Conservation (phyloP, 2,113 vertebrate genomes). For the Syrrhaptes paradoxus region DNA sequence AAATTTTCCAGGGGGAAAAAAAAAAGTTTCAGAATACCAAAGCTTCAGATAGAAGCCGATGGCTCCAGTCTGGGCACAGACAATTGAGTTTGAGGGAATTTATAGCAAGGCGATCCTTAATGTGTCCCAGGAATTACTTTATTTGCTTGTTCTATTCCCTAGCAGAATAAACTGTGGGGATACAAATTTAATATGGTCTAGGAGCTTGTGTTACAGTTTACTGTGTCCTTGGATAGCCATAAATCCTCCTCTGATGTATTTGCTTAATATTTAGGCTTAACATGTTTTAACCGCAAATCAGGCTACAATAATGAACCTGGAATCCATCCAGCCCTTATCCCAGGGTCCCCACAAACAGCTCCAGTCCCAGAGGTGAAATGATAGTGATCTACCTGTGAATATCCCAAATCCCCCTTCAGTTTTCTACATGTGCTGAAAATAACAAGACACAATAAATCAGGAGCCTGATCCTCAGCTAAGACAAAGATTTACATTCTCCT, state of each 20-base stretch:
- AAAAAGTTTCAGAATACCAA: constrained; percentile 42
- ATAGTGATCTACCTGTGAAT: constrained; percentile 51
- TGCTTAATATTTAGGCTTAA: constrained; percentile 73
- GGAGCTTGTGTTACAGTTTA: constrained; percentile 70
- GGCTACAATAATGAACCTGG: constrained; percentile 61
- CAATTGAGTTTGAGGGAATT: constrained; percentile 73
- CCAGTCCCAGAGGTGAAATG: constrained; percentile 23
- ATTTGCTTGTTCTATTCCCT: constrained; percentile 76
- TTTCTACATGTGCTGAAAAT: constrained; percentile 42
- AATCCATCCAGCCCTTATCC: constrained; percentile 60
- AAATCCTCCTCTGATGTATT: constrained; percentile 70
- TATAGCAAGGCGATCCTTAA: constrained; percentile 69
- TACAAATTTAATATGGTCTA: constrained; percentile 66
- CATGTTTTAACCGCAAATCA: constrained; percentile 72
- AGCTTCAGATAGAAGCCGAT: constrained; percentile 68
- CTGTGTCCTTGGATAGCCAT: constrained; percentile 72
- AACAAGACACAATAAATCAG: constrained; percentile 44
- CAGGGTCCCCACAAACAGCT: constrained; percentile 53
- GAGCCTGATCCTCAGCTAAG: constrained; percentile 26
- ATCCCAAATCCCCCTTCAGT: background rate
- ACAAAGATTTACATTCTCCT: constrained; percentile 41
- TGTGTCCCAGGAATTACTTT: constrained; percentile 72
- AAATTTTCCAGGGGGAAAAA: constrained; percentile 25
- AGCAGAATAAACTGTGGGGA: constrained; percentile 62
- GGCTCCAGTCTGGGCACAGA: constrained; percentile 71